Evolutionary conservation across 2,888 invertebrate genomes (phyloP).

Genomic region (Dynastes grantii): DNA sequence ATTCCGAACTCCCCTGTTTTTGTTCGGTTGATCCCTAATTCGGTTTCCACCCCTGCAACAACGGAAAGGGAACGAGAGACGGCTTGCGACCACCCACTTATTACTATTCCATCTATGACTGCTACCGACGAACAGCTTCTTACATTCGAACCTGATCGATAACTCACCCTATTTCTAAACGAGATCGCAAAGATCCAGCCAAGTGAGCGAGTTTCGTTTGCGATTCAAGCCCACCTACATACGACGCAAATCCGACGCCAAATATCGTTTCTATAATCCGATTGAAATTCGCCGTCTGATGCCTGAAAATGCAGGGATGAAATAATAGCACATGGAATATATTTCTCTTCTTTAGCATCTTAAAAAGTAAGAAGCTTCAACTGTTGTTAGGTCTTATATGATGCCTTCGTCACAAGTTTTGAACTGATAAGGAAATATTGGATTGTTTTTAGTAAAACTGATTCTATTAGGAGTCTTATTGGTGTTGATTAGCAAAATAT

Average conservation of each 20-base stretch:
- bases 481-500: too few species aligned
- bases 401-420: too few species aligned
- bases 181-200: conserved; percentile 57
- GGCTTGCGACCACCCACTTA: conserved; percentile 67
- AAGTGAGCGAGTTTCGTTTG: conserved; percentile 37
- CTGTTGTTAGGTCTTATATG: too few species aligned
- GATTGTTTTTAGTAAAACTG: too few species aligned
- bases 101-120: conserved; percentile 70
- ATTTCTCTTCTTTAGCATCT: too few species aligned
- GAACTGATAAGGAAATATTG: too few species aligned
- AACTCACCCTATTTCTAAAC: conserved; percentile 65
- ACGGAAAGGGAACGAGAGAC: conserved; percentile 50
- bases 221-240: conserved; percentile 27
- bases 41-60: conserved; percentile 65
- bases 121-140: conserved; percentile 67
- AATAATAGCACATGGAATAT: neutral
- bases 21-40: conserved; percentile 69
- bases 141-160: conserved; percentile 66
- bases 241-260: conserved; percentile 10
- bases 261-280: conserved; percentile 32
- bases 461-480: too few species aligned
- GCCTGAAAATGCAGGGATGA: neutral
- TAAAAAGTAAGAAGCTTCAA: too few species aligned
- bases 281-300: neutral
- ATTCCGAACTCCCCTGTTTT: conserved; percentile 65